phyloP scores from a whole-genome alignment of 2,797 vertebrate species.

The Pseudochirops cupreus region DNA sequence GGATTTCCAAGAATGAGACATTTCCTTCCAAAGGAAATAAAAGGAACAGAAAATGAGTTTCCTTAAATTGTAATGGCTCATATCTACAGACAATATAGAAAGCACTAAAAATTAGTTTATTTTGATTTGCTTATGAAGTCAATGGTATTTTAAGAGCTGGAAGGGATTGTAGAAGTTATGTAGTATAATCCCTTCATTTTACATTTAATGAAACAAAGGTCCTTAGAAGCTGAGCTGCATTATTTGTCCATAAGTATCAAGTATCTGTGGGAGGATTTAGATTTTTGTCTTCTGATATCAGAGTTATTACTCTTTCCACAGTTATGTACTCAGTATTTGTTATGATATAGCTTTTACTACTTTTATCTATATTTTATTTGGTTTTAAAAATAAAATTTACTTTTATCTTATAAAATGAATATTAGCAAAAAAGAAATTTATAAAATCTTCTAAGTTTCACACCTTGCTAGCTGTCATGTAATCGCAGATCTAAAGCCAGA shows the following conservation, averaged over 20 bases:
- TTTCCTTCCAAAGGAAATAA: slow-evolving; percentile 5
- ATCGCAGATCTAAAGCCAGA: not conserved
- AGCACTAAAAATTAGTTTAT: not conserved
- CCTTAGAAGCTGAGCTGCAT: not conserved
- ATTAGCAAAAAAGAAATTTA: not conserved
- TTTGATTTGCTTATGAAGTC: not conserved
- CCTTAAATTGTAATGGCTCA: not conserved
- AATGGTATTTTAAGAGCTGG: not conserved
- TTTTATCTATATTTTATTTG: not conserved
- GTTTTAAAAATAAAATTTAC: not conserved
- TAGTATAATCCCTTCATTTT: not conserved
- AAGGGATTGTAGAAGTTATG: not conserved
- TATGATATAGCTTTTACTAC: not conserved
- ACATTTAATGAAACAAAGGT: not conserved
- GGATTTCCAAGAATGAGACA: slow-evolving; percentile 16
- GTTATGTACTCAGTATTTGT: not conserved
- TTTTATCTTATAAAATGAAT: not conserved
- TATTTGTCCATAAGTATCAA: not conserved
- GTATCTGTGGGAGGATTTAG: not conserved
- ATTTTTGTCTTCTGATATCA: not conserved
- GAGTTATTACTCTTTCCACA: not conserved
- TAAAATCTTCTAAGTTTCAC: not conserved
- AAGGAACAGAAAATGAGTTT: not conserved
- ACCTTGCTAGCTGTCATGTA: not conserved
- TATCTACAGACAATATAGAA: not conserved